Percentiles rank a stretch among this genome's conserved stretches.
phyloP scores from a whole-genome alignment of 2,888 invertebrate genomes.

The Crocallis elinguaria region DNA sequence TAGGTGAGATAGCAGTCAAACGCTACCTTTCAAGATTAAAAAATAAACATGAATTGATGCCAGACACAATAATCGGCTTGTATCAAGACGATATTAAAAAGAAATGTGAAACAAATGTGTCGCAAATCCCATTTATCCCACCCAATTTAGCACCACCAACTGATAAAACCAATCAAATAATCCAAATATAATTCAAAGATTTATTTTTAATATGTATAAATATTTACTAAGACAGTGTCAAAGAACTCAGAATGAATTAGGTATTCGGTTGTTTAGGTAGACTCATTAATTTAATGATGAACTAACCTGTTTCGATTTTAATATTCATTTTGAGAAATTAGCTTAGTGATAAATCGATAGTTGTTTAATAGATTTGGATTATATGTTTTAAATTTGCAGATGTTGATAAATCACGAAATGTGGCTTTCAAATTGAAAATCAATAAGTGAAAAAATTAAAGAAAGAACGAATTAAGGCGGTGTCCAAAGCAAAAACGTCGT shows the following conservation, averaged over 20 bases:
- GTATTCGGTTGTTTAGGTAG: neutral
- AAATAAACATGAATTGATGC: too few species aligned
- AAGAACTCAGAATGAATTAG: conserved; percentile 8
- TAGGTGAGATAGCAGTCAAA: too few species aligned
- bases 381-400: neutral
- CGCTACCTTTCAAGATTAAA: too few species aligned
- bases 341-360: conserved; percentile 6
- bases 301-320: neutral
- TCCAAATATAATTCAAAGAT: neutral
- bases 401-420: neutral
- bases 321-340: neutral
- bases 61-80: too few species aligned
- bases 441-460: too few species aligned
- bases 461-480: too few species aligned
- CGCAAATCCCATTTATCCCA: too few species aligned
- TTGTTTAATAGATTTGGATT: neutral
- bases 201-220: neutral
- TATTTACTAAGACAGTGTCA: neutral
- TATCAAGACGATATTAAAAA: too few species aligned
- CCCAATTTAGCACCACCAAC: neutral
- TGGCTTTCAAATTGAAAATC: too few species aligned
- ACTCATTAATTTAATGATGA: conserved; percentile 6
- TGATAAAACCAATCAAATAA: neutral
- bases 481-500: too few species aligned
- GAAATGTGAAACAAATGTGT: too few species aligned